Conservation (phyloP, 37 sponge, comb jelly and placozoan species). For the Bolinopsis microptera region DNA sequence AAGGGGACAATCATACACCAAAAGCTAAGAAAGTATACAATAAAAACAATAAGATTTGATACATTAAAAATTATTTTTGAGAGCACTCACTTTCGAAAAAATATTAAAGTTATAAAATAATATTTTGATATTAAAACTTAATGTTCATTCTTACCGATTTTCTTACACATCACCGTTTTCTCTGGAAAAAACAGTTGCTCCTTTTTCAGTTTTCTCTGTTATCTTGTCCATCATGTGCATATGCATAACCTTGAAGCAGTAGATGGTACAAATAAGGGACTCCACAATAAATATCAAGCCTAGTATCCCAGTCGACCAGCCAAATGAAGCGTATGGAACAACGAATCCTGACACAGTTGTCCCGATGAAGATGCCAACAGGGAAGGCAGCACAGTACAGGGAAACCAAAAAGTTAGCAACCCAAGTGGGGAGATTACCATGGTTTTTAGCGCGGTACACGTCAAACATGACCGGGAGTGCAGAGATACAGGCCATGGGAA, state of each 20-base stretch:
- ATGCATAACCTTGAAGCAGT: not conserved
- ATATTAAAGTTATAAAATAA: too few species aligned
- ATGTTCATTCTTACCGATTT: too few species aligned
- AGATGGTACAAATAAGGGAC: not conserved
- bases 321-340: not conserved
- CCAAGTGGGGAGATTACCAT: not conserved
- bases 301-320: not conserved
- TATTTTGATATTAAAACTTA: too few species aligned
- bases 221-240: too few species aligned
- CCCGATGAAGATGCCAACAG: constrained; percentile 29
- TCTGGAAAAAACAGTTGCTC: too few species aligned
- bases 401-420: not conserved
- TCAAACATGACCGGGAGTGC: not conserved
- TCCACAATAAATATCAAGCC: not conserved
- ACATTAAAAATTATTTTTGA: too few species aligned
- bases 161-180: too few species aligned
- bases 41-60: too few species aligned
- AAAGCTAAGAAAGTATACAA: too few species aligned
- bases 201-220: too few species aligned
- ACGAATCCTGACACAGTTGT: constrained; percentile 1
- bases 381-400: constrained; percentile 48
- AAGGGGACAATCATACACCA: too few species aligned
- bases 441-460: not conserved
- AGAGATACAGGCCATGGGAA: constrained; percentile 56
- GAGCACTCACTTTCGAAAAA: too few species aligned